phyloP scores from a whole-genome alignment of 1,140 invertebrate genomes.

The Brachionus rotundiformis region DNA sequence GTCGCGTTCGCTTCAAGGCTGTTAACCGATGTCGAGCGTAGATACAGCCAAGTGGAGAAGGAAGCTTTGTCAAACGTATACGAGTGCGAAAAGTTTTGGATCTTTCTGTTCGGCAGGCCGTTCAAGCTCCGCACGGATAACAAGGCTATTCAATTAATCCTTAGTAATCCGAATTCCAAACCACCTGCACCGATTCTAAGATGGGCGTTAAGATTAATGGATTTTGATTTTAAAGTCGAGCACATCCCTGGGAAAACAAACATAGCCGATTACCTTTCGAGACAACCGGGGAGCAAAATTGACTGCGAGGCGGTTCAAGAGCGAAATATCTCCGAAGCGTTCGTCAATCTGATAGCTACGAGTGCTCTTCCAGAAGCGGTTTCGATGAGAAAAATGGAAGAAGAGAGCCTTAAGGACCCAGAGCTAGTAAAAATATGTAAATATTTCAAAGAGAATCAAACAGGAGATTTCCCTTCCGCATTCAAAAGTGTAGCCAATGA shows the following conservation, averaged over 20 bases:
- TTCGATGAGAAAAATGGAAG: neutral
- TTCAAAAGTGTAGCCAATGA: neutral
- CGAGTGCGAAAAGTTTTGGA: neutral
- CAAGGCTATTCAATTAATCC: conserved; percentile 9
- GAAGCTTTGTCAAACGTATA: conserved; percentile 54
- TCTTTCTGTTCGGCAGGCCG: neutral
- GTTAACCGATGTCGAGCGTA: conserved; percentile 54
- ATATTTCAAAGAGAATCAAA: neutral
- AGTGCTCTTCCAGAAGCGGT: neutral
- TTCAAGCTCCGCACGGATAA: conserved; percentile 20
- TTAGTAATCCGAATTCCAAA: neutral
- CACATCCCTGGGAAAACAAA: neutral
- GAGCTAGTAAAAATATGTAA: neutral
- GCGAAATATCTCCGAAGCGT: neutral
- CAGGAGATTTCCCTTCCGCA: neutral
- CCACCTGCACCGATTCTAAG: neutral
- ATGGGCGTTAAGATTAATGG: conserved; percentile 1
- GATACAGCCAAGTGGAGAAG: conserved; percentile 56
- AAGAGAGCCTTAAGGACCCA: neutral
- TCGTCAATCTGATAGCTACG: neutral
- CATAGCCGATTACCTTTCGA: conserved; percentile 3
- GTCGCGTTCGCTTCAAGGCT: conserved; percentile 56
- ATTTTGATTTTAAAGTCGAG: neutral
- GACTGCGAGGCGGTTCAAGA: neutral
- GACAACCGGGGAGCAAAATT: neutral